Percentiles rank a stretch among this genome's conserved stretches.
phyloP scores from a whole-genome alignment of 2,888 invertebrate genomes.

The Sturmia bella region DNA sequence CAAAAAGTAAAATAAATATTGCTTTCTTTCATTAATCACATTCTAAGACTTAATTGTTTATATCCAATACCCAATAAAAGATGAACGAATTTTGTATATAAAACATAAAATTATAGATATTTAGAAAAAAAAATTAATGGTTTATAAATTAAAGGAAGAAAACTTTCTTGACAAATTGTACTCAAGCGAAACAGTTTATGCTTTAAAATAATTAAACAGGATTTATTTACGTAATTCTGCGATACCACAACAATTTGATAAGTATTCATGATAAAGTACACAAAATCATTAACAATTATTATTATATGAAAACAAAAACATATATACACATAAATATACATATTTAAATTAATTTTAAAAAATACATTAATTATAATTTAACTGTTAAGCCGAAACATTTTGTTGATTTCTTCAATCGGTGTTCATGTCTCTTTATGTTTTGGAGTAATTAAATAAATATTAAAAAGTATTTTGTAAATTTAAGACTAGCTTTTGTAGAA shows the following conservation, averaged over 20 bases:
- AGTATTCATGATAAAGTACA: constrained; percentile 26
- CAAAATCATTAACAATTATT: constrained; percentile 6
- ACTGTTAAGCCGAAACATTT: constrained; percentile 17
- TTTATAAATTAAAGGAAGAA: neutral
- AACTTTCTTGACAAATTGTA: neutral
- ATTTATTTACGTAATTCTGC: constrained; percentile 40
- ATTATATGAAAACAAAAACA: neutral
- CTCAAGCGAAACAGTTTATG: constrained; percentile 34
- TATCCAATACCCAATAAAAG: neutral
- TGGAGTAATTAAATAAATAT: neutral
- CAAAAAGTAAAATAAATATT: neutral
- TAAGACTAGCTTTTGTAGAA: constrained; percentile 39
- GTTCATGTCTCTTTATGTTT: constrained; percentile 9
- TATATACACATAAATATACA: too few species aligned
- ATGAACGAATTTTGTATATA: neutral
- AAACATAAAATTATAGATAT: too few species aligned
- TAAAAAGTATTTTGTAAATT: neutral
- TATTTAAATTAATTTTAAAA: neutral
- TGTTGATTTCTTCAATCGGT: neutral
- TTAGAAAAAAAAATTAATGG: neutral
- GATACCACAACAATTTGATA: constrained; percentile 45
- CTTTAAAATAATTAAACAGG: constrained; percentile 32
- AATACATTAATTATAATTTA: constrained; percentile 11
- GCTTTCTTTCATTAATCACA: too few species aligned
- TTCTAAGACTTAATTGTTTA: too few species aligned